phyloP scores from a whole-genome alignment of 2,113 vertebrate genomes.

The Myrmecophaga tridactyla region DNA sequence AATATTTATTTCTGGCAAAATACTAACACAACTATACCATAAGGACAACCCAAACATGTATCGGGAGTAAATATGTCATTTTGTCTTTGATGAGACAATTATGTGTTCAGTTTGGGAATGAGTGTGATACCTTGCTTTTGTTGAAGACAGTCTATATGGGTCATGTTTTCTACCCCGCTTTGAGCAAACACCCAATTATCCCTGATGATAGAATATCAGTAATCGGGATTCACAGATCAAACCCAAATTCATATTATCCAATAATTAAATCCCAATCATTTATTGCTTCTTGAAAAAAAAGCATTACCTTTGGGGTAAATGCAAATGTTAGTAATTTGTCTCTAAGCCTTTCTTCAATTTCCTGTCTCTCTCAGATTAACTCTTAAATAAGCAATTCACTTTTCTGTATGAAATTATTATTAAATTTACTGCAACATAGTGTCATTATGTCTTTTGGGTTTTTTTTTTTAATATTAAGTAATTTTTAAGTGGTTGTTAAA shows the following conservation, averaged over 20 bases:
- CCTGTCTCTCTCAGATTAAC: neutral
- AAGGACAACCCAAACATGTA: neutral
- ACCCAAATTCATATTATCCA: neutral
- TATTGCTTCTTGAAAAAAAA: neutral
- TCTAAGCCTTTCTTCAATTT: neutral
- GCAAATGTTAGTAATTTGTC: slow-evolving; percentile 7
- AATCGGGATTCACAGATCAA: neutral
- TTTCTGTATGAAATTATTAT: neutral
- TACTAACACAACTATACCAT: neutral
- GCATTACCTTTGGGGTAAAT: neutral
- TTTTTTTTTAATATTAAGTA: slow-evolving; percentile 41
- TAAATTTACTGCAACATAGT: neutral
- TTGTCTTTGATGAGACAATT: neutral
- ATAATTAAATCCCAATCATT: neutral
- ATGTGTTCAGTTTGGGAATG: neutral
- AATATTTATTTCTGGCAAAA: slow-evolving; percentile 24
- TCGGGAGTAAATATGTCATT: neutral
- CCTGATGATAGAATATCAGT: neutral
- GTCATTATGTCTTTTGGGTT: neutral
- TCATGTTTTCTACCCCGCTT: neutral
- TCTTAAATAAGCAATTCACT: neutral
- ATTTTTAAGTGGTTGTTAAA: neutral
- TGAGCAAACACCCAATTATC: neutral
- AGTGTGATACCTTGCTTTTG: neutral
- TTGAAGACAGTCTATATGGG: neutral